Evolutionary conservation across 1,140 invertebrate species (phyloP), one percentile per base, ranked within the genome.

Genomic region (Apis dorsata): DNA sequence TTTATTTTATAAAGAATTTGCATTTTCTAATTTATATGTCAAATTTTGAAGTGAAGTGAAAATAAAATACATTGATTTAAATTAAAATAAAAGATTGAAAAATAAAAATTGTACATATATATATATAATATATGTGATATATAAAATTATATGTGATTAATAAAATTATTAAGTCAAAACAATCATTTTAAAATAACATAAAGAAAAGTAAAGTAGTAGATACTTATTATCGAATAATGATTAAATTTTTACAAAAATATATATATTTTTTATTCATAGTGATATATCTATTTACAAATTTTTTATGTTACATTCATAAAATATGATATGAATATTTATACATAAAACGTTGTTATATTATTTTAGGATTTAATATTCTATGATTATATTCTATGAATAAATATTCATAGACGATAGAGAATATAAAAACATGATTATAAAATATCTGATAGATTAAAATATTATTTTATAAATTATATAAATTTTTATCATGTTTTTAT

Each of bases 1-100:
- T 89, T 89, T 89, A 89, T 89, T 89, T 88, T 86, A 81, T 86
- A 88, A 88, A 69, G 21, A 77, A 77, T 11, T 21, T 1, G 21
- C 5, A 10, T 51, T 12, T 17, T 19, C 24, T 10, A 13, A 24
- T 49, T 15, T 7, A 2, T 2, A 9, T 5, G 9, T 10, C 1
- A 55, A 12, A 49, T 49, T 69, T 21, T 66, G 0, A 24, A 24
- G 0, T 17, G 0, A 51, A 51, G 3, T n/a, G 0, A n/a, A 51
- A 17, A 24, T 17, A 53, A 7, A 68, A 68, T 8, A 0, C 9
- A 0, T 8, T 17, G 17, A 19, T 55, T 55, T 12, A 55, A 55
- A 15, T 55, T 12, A 55, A 55, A 44, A 7, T 44, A 7, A 44
- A 44, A 44, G 34, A 44, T 44, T 44, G 5, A 44, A 44, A 44